Base-by-base conservation (phyloP, 2,797 vertebrate genomes). In the Chaetodon trifasciatus region DNA sequence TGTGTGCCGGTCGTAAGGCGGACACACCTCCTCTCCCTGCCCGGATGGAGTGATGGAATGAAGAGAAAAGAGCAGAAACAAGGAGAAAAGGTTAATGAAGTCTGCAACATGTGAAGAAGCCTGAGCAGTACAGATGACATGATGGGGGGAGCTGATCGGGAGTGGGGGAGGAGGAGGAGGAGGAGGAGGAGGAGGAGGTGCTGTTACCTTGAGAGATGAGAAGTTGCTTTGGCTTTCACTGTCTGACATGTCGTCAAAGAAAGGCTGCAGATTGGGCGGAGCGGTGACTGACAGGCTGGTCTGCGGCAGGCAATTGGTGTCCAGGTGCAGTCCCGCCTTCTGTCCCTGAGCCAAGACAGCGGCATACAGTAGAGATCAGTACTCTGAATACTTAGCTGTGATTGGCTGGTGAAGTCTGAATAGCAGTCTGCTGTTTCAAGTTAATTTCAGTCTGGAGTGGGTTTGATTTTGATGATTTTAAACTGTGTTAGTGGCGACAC, bases 1-100 rank as follows among this genome's bases (percentile, higher is more conserved):
- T 69, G 95, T 94, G 93, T 96, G 95, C 37, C 92, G 93, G 90
- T 96, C 95, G 68, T 95, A 96, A 74, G 93, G 88, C 66, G 75
- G 89, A 93, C 95, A 95, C 89, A 87, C 89, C 77, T 93, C 92
- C 88, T 93, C 90, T 91, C 93, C 94, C 92, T 92, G 90, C 75
- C 77, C 60, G 87, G 80, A 71, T 85, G 86, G 76, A 82, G 85
- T 69, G 64, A 86, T 88, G 80, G 75, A 60, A 82, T 68, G 81
- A 84, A 66, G 69, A 76, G 57, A 83, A 53, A n/a, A 52, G 62
- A 68, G 49, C 66, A 78, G 70, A 79, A 81, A 83, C 15, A 64
- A 71, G 24, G 55, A 83, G 63, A 77, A 50, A 78, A 57, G 23
- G 63, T 85, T 71, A 87, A 64, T 72, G 75, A 82, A 42, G 75